Evolutionary conservation across 2,888 invertebrate species (phyloP).

Genomic region (Himalopsyche anomala): DNA sequence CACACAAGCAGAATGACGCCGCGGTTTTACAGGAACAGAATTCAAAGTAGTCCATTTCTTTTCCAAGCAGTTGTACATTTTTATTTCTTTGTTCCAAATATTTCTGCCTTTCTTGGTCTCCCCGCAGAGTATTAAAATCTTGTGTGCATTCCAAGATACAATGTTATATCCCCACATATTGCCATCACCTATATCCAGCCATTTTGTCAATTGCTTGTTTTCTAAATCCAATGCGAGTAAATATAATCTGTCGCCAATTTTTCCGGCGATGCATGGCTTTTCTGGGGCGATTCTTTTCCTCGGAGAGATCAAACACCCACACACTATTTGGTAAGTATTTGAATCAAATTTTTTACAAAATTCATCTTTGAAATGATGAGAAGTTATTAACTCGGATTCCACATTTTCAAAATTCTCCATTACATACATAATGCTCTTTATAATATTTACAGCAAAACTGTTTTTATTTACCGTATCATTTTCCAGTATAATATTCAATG

Average conservation of each 20-base stretch:
- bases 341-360: conserved; percentile 37
- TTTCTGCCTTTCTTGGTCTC: conserved; percentile 55
- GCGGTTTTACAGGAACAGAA: conserved; percentile 27
- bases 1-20: conserved; percentile 58
- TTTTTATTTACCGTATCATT: conserved; percentile 48
- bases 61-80: conserved; percentile 56
- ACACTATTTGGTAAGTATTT: conserved; percentile 54
- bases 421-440: conserved; percentile 51
- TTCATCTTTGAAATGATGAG: conserved; percentile 20
- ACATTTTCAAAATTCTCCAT: not conserved
- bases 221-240: conserved; percentile 48
- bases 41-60: conserved; percentile 59
- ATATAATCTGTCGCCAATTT: conserved; percentile 41
- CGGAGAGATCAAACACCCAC: conserved; percentile 42
- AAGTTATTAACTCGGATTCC: not conserved
- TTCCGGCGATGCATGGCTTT: conserved; percentile 57
- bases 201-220: conserved; percentile 49
- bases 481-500: conserved; percentile 48
- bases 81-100: conserved; percentile 61
- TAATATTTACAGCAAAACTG: conserved; percentile 49
- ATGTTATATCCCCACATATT: conserved; percentile 63
- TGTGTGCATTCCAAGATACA: conserved; percentile 59
- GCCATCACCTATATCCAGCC: conserved; percentile 47
- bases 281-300: conserved; percentile 54
- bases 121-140: conserved; percentile 59